These are phyloP conservation scores for Harpalus rufipes DNA, from an alignment of 2,888 invertebrate species.

Conservation along the genomic window DNA sequence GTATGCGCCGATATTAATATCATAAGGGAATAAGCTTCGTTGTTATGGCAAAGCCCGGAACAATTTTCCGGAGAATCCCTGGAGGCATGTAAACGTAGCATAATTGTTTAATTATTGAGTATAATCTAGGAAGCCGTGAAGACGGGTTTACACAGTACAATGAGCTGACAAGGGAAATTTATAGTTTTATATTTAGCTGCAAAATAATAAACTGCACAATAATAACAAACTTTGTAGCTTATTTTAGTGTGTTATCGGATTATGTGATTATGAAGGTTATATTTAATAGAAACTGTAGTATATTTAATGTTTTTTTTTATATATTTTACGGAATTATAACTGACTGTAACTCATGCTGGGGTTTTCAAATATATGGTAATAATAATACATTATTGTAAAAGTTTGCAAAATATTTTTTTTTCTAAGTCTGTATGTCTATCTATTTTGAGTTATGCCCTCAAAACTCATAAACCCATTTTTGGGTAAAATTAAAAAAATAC, in stretches of 20 bases:
- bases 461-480: too few relatives aligned
- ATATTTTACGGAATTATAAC: too few relatives aligned
- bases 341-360: too few relatives aligned
- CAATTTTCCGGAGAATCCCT: constrained; percentile 76
- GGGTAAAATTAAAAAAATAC: too few relatives aligned
- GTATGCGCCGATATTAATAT: constrained; percentile 76
- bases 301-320: too few relatives aligned
- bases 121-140: constrained; percentile 75
- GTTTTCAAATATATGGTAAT: too few relatives aligned
- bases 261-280: constrained; percentile 8
- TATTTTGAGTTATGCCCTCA: too few relatives aligned
- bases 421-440: too few relatives aligned
- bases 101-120: constrained; percentile 79
- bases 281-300: constrained; percentile 20
- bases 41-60: constrained; percentile 77
- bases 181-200: constrained; percentile 60
- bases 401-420: too few relatives aligned
- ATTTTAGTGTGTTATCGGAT: constrained; percentile 36
- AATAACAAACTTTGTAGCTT: constrained; percentile 35
- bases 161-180: constrained; percentile 63
- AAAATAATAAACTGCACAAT: constrained; percentile 60
- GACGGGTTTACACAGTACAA: constrained; percentile 70
- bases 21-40: constrained; percentile 77
- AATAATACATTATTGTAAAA: too few relatives aligned
- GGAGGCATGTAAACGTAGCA: constrained; percentile 77